Evolutionary conservation across 2,888 invertebrate species (phyloP).

Genomic region (Scelioninae gen. 1): DNA sequence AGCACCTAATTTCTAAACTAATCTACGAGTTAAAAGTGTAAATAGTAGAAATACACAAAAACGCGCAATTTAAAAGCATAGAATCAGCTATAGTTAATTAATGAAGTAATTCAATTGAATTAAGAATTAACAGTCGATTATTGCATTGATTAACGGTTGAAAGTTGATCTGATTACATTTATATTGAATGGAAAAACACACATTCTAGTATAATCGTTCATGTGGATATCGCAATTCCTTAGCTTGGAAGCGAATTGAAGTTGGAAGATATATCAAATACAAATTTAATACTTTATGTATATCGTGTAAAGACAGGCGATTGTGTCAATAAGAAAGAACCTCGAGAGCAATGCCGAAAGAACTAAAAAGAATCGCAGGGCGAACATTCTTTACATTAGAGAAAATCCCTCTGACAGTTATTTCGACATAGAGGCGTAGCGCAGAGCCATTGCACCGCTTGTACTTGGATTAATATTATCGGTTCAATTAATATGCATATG

Average conservation of each 20-base stretch:
- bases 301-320: background rate
- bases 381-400: conserved; percentile 23
- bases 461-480: conserved; percentile 60
- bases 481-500: conserved; percentile 53
- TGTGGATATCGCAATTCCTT: conserved; percentile 56
- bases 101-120: conserved; percentile 13
- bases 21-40: conserved; percentile 38
- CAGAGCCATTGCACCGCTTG: conserved; percentile 66
- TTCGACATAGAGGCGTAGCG: conserved; percentile 41
- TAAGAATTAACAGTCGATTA: conserved; percentile 35
- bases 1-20: no score
- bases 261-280: conserved; percentile 30
- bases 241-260: conserved; percentile 25
- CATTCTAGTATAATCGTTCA: conserved; percentile 37
- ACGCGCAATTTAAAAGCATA: conserved; percentile 42
- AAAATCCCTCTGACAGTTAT: conserved; percentile 50
- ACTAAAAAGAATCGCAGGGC: conserved; percentile 15
- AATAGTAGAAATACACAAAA: conserved; percentile 55
- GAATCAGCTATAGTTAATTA: conserved; percentile 28
- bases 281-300: conserved; percentile 60
- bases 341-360: no score
- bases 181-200: conserved; percentile 1
- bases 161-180: conserved; percentile 41
- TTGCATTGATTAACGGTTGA: conserved; percentile 37
- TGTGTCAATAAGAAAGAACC: background rate